Percentiles rank a stretch among this genome's conserved stretches.
These are phyloP conservation scores for Caenorhabditis tropicalis DNA, from an alignment of 1,140 invertebrate species.

Conservation along the genomic window DNA sequence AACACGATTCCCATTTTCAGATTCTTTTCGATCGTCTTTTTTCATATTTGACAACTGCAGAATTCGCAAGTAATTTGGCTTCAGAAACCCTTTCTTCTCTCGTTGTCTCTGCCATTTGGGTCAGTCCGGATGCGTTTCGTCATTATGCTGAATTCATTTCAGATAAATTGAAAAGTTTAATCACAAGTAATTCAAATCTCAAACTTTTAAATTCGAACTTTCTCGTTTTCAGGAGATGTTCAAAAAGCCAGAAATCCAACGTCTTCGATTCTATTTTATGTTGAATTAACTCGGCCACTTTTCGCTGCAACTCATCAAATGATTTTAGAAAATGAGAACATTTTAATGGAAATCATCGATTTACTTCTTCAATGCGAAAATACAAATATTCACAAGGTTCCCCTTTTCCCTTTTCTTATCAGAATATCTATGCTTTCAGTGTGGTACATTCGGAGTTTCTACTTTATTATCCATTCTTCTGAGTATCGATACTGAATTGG, in stretches of 20 bases:
- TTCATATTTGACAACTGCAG: background rate
- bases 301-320: background rate
- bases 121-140: background rate
- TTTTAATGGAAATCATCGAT: background rate
- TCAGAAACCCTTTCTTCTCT: background rate
- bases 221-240: background rate
- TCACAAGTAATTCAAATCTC: background rate
- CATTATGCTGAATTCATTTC: background rate
- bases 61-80: background rate
- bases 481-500: background rate
- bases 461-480: background rate
- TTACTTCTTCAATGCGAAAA: background rate
- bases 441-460: background rate
- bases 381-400: background rate
- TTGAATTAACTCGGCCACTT: background rate
- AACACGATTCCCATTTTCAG: background rate
- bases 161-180: background rate
- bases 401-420: background rate
- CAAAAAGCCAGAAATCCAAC: background rate
- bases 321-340: background rate
- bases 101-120: background rate
- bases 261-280: background rate
- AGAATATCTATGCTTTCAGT: background rate
- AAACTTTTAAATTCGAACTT: background rate
- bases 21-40: background rate